These are phyloP conservation scores for Prochilodus magdalenae DNA, from an alignment of 2,113 vertebrate species.

Conservation along the genomic window DNA sequence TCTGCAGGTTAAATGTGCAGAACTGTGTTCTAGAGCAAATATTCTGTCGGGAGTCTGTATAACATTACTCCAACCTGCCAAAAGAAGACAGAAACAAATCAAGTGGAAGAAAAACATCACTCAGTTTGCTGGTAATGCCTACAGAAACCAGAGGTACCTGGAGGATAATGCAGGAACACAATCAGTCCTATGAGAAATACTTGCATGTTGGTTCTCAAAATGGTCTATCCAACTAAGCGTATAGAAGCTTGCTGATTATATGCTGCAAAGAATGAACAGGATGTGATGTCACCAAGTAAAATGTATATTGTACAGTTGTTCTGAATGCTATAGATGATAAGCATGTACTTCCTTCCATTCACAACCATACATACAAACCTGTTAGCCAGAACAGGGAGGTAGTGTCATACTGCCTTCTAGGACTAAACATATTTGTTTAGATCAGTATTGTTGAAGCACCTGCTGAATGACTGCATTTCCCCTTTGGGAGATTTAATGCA, in stretches of 20 bases:
- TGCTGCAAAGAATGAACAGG: neutral
- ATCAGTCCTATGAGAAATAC: neutral
- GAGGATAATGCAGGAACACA: constrained; percentile 20
- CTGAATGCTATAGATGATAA: neutral
- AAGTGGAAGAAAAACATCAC: neutral
- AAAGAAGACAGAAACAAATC: too few relatives aligned
- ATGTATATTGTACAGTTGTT: neutral
- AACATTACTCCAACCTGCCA: constrained; percentile 17
- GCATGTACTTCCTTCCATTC: neutral
- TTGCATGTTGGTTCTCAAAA: constrained; percentile 19
- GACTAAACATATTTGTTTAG: neutral
- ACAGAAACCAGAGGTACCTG: constrained; percentile 21
- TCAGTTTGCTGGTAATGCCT: too few relatives aligned
- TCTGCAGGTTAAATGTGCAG: constrained; percentile 46
- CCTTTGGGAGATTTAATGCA: neutral
- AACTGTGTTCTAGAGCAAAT: neutral
- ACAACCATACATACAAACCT: constrained; percentile 9
- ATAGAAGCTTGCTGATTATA: neutral
- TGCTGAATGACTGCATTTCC: neutral
- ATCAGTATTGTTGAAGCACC: neutral
- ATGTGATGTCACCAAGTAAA: constrained; percentile 37
- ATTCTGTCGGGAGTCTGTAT: constrained; percentile 34
- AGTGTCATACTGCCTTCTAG: constrained; percentile 14
- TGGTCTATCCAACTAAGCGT: neutral
- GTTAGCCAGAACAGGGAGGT: constrained; percentile 3